These are phyloP conservation scores for Columba livia DNA, from an alignment of 2,113 vertebrate species.

Conservation along the genomic window DNA sequence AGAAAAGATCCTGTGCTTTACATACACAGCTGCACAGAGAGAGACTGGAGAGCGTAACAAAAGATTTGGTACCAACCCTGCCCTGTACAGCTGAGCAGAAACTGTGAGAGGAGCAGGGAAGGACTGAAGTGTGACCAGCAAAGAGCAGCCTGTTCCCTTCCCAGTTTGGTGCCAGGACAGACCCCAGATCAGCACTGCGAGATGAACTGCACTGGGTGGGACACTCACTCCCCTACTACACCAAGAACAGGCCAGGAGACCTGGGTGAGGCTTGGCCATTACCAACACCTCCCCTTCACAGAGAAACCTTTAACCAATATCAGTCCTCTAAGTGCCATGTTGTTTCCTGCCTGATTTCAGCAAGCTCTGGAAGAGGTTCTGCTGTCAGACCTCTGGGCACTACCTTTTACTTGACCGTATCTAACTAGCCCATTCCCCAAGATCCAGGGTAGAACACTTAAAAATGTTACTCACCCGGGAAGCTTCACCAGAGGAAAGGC, in stretches of 20 bases:
- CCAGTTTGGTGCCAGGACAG: not conserved
- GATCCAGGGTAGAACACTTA: not conserved
- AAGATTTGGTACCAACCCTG: not conserved
- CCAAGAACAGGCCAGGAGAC: not conserved
- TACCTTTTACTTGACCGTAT: not conserved
- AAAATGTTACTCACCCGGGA: constrained; percentile 40
- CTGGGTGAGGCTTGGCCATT: not conserved
- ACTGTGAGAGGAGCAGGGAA: not conserved
- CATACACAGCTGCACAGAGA: not conserved
- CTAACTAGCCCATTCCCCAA: not conserved
- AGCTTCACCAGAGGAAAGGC: not conserved
- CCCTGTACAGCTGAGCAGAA: not conserved
- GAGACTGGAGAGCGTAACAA: fast-evolving
- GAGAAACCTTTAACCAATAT: not conserved
- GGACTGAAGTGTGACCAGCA: not conserved
- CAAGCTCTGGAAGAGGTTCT: not conserved
- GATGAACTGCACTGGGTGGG: fast-evolving
- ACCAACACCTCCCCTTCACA: not conserved
- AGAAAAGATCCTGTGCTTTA: not conserved
- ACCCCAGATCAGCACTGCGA: not conserved
- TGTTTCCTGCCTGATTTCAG: not conserved
- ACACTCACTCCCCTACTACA: not conserved
- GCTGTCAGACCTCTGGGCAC: fast-evolving
- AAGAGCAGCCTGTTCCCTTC: not conserved
- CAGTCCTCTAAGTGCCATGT: not conserved